Evolutionary conservation across 2,797 vertebrate genomes (phyloP).

Genomic region (Enteromius anoplus): DNA sequence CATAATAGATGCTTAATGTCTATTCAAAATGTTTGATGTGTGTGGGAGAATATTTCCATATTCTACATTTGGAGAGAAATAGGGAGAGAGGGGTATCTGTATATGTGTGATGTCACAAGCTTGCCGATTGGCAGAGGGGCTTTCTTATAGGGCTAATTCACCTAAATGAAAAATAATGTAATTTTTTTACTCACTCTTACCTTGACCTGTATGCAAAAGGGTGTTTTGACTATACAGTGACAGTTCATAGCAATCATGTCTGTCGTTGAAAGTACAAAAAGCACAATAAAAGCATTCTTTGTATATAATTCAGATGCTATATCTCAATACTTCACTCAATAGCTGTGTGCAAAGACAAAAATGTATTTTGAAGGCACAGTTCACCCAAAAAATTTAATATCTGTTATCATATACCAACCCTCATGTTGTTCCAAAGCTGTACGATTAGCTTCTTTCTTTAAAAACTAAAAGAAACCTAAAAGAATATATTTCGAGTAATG

Average conservation of each 20-base stretch:
- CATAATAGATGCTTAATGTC: slow-evolving; percentile 32
- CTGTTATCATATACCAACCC: neutral
- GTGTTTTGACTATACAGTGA: neutral
- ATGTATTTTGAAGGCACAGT: neutral
- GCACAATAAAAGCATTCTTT: neutral
- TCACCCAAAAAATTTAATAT: neutral
- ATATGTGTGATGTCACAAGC: slow-evolving; percentile 23
- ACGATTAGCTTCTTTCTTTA: neutral
- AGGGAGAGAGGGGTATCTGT: neutral
- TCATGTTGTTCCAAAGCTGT: neutral
- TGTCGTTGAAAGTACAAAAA: neutral
- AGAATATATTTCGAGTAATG: neutral
- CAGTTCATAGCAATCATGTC: neutral
- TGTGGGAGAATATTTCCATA: slow-evolving; percentile 41
- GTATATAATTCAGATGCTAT: neutral
- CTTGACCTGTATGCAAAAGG: neutral
- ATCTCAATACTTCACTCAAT: neutral
- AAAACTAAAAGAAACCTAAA: neutral
- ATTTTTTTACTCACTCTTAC: neutral
- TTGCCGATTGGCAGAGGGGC: neutral
- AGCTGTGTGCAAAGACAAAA: neutral
- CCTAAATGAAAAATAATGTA: neutral
- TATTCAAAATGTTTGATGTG: slow-evolving; percentile 37
- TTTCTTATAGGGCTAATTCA: slow-evolving; percentile 8
- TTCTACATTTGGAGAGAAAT: slow-evolving; percentile 5